phyloP scores from a whole-genome alignment of 2,888 invertebrate genomes.

The Oscheius sp. region DNA sequence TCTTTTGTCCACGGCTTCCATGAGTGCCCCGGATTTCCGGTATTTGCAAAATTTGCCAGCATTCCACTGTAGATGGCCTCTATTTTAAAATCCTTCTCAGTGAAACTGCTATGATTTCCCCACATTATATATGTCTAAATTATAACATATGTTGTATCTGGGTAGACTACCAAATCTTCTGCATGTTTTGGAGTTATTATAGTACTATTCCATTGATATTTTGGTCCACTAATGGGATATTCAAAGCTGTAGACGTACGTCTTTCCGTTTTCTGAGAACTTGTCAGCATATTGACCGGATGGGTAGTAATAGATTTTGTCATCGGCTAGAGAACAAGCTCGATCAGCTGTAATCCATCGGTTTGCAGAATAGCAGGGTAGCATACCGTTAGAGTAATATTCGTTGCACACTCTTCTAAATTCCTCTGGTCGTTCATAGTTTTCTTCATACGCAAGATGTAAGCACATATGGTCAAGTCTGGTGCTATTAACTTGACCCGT shows the following conservation, averaged over 20 bases:
- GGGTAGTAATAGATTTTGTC: background rate
- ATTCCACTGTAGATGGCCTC: slow-evolving; percentile 37
- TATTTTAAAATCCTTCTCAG: slow-evolving; percentile 10
- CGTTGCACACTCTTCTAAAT: background rate
- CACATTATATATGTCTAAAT: background rate
- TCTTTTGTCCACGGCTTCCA: slow-evolving; percentile 31
- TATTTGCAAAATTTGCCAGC: slow-evolving; percentile 41
- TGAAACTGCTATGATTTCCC: background rate
- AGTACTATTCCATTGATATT: background rate
- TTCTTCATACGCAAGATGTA: background rate
- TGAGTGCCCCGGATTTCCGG: slow-evolving; percentile 25
- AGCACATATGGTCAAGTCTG: background rate
- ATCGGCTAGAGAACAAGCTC: background rate
- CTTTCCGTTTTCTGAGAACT: background rate
- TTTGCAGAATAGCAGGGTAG: background rate
- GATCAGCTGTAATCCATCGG: background rate
- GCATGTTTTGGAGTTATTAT: background rate
- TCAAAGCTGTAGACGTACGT: background rate
- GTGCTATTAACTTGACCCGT: background rate
- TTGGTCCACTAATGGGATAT: background rate
- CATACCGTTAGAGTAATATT: background rate
- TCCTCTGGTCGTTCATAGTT: slow-evolving; percentile 2
- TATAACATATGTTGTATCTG: background rate
- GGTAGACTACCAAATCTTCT: background rate
- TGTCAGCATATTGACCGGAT: background rate